phyloP scores from a whole-genome alignment of 2,113 vertebrate species.

The Pseudonaja textilis region DNA sequence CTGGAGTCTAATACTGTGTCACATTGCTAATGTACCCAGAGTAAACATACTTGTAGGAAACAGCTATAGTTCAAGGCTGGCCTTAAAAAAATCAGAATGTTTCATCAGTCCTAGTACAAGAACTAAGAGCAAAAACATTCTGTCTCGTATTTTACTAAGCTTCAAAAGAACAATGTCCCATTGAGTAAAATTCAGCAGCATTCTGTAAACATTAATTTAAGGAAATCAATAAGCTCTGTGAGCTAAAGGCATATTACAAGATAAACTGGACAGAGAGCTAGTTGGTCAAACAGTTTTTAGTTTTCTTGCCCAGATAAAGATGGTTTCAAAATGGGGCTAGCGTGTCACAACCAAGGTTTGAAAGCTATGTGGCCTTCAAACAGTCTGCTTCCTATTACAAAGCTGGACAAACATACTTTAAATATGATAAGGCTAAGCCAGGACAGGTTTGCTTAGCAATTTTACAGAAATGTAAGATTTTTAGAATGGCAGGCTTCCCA shows the following conservation, averaged over 20 bases:
- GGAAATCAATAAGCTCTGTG: conserved; percentile 84
- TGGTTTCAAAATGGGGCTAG: conserved; percentile 81
- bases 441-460: conserved; percentile 69
- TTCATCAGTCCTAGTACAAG: conserved; percentile 73
- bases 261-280: conserved; percentile 84
- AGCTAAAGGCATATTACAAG: conserved; percentile 84
- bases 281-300: conserved; percentile 87
- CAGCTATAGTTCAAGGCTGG: conserved; percentile 73
- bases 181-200: conserved; percentile 81
- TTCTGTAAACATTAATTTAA: conserved; percentile 87
- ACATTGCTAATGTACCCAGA: conserved; percentile 68
- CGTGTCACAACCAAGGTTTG: conserved; percentile 87
- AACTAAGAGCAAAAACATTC: conserved; percentile 72
- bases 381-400: conserved; percentile 74
- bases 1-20: conserved; percentile 56
- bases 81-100: conserved; percentile 57
- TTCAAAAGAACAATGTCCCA: conserved; percentile 82
- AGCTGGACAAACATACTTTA: conserved; percentile 83
- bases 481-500: conserved; percentile 9
- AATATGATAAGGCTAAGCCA: conserved; percentile 76
- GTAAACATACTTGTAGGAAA: conserved; percentile 73
- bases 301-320: conserved; percentile 87
- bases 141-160: conserved; percentile 73
- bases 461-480: conserved; percentile 66
- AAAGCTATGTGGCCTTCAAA: conserved; percentile 86